phyloP scores from a whole-genome alignment of 1,140 invertebrate species.

The Luehdorfia chinensis region DNA sequence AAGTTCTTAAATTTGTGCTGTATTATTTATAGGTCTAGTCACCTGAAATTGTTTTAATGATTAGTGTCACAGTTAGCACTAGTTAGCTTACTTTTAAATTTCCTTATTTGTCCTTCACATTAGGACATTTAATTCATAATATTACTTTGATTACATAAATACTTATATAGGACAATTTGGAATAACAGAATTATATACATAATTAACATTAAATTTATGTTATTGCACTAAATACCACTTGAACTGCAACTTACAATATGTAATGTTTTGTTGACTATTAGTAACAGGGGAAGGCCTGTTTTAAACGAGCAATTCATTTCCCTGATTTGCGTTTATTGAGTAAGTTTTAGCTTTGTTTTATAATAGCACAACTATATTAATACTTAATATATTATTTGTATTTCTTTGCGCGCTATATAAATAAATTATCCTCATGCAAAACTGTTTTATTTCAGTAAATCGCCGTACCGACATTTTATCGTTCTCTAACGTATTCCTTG shows the following conservation, averaged over 20 bases:
- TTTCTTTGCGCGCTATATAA: not conserved
- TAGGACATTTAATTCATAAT: too few species aligned
- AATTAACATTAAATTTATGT: not conserved
- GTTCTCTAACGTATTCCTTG: too few species aligned
- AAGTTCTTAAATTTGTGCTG: not conserved
- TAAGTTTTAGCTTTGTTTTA: not conserved
- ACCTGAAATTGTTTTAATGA: not conserved
- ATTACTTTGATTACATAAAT: too few species aligned
- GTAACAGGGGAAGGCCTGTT: not conserved
- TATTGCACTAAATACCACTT: not conserved
- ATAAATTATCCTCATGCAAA: not conserved
- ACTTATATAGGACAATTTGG: too few species aligned
- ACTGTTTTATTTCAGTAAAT: constrained; percentile 1
- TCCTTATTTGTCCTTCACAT: not conserved
- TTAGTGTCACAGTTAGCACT: not conserved
- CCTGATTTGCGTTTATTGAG: not conserved
- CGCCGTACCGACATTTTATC: too few species aligned
- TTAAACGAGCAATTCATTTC: not conserved
- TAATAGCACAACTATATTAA: not conserved
- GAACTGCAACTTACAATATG: not conserved
- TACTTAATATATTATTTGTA: not conserved
- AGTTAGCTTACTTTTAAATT: not conserved
- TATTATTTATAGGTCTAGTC: not conserved
- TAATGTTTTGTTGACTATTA: not conserved
- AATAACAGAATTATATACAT: too few species aligned